phyloP scores from a whole-genome alignment of 2,888 invertebrate genomes.

The Alentia gelatinosa region DNA sequence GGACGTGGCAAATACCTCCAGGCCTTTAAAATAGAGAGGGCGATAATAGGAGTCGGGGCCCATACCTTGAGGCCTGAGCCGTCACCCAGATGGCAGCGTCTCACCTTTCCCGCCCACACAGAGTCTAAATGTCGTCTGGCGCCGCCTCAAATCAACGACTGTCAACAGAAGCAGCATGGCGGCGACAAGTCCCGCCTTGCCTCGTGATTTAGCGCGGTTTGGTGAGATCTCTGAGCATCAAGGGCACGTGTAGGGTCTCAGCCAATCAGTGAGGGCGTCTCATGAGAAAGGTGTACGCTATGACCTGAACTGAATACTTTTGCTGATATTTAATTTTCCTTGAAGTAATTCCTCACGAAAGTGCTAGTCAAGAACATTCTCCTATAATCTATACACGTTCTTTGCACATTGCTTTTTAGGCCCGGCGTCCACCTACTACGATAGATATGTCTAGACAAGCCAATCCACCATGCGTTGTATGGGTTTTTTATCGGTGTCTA shows the following conservation, averaged over 20 bases:
- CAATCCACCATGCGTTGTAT: no score
- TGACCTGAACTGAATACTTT: no score
- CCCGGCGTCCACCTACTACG: no score
- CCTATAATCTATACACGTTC: no score
- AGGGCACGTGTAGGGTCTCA: not conserved
- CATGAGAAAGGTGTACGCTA: no score
- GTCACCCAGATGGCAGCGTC: slow-evolving; percentile 26
- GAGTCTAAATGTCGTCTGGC: slow-evolving; percentile 36
- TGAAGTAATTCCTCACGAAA: no score
- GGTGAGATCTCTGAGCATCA: not conserved
- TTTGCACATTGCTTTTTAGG: no score
- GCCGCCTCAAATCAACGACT: slow-evolving; percentile 33
- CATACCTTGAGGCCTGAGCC: slow-evolving; percentile 17
- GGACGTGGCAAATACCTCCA: not conserved
- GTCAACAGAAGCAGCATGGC: slow-evolving; percentile 31
- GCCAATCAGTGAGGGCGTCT: not conserved
- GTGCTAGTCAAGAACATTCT: no score
- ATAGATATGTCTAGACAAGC: no score
- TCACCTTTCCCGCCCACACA: slow-evolving; percentile 39
- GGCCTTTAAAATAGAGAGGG: not conserved
- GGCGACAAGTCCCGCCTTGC: not conserved
- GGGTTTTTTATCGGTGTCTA: no score
- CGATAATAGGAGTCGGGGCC: not conserved
- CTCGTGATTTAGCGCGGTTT: not conserved
- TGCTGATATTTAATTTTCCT: no score